Base-by-base conservation (phyloP, 2,113 vertebrate species). In the Aythya baeri region DNA sequence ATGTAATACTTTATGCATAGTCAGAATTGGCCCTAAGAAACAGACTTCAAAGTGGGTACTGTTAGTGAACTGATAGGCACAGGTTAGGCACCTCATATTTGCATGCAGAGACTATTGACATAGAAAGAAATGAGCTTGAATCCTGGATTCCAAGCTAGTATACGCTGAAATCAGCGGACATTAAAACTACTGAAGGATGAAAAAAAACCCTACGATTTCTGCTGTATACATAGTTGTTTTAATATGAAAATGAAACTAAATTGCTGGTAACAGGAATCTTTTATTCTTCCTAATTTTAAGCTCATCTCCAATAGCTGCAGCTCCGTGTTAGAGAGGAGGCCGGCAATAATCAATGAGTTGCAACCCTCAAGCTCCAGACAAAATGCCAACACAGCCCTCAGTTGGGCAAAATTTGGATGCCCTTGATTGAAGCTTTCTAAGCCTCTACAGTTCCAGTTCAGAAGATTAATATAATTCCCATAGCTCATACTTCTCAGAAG, bases 371-470 rank as follows among this genome's bases (percentile, higher is more conserved):
- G 90, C 92, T 90, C 70, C 4, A 50, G 77, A 92, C 86, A 75
- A 65, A 70, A 85, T 91, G 95, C 95, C 95, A 97, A 25, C 41
- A 68, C 44, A 95, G 71, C 22, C 84, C 93, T 96, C 95, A 94
- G 74, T 26, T 91, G 92, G 90, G 86, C 66, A 92, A 96, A 96
- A 96, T 93, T 96, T 97, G 96, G 93, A 97, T 97, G 96, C 77
- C 96, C 96, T 97, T 97, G 95, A 96, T 94, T 96, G 96, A 95
- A 95, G 96, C 96, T 84, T 94, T 91, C 80, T 97, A 96, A 97
- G 94, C 95, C 91, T 92, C 62, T 73, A 65, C 86, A 92, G 73
- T 79, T 96, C 94, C 95, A 95, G 90, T 96, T 96, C 93, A 96
- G 92, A 80, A 96, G 94, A 97, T 97, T 97, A 97, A 86, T 91